phyloP scores from a whole-genome alignment of 2,888 invertebrate species.

The Cenopis cana region DNA sequence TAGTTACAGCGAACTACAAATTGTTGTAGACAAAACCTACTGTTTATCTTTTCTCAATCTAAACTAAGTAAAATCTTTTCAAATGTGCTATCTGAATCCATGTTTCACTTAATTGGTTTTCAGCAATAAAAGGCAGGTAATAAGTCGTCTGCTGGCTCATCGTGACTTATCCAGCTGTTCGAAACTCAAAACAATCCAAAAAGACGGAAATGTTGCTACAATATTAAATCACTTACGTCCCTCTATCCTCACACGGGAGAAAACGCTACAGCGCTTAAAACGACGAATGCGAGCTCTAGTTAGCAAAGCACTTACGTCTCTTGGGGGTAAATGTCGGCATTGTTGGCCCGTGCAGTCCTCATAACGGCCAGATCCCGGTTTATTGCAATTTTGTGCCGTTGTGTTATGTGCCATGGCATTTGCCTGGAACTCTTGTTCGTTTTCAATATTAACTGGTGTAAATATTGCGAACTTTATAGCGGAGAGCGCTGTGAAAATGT shows the following conservation, averaged over 20 bases:
- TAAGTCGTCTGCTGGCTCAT: slow-evolving; percentile 32
- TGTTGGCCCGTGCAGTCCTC: slow-evolving; percentile 74
- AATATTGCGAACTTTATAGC: slow-evolving; percentile 29
- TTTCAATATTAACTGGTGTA: slow-evolving; percentile 34
- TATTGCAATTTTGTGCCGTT: slow-evolving; percentile 69
- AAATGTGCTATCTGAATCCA: slow-evolving; percentile 13
- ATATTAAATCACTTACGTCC: background rate
- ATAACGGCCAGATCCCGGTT: slow-evolving; percentile 79
- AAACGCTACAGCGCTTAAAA: background rate
- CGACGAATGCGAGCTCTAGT: background rate
- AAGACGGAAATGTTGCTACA: slow-evolving; percentile 47
- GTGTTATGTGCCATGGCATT: slow-evolving; percentile 63
- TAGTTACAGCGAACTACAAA: background rate
- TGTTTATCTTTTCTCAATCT: slow-evolving; percentile 9
- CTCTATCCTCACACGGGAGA: background rate
- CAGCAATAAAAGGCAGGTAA: slow-evolving; percentile 32
- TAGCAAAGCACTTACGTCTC: background rate
- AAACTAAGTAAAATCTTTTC: slow-evolving; percentile 13
- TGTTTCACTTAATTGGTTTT: slow-evolving; percentile 28
- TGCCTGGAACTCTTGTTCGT: slow-evolving; percentile 30
- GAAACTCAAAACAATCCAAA: background rate
- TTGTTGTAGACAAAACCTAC: background rate
- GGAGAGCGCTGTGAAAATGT: slow-evolving; percentile 23
- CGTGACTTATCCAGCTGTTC: slow-evolving; percentile 39
- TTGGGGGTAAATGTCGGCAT: slow-evolving; percentile 57